These are phyloP conservation scores for Papilio machaon DNA, from an alignment of 1,140 invertebrate genomes.

Conservation along the genomic window DNA sequence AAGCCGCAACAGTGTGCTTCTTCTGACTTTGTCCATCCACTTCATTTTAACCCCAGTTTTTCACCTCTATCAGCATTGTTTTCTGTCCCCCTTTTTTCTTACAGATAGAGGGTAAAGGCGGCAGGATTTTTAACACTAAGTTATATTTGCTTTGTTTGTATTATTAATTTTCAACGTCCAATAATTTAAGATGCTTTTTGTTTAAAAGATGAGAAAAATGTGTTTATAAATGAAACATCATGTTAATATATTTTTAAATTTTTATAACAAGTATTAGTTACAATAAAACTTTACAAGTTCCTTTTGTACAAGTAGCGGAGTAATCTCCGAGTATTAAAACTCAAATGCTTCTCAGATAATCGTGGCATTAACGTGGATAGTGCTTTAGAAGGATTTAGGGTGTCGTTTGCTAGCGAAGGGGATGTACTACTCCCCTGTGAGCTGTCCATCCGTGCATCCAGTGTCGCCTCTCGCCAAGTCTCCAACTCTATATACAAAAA, in stretches of 20 bases:
- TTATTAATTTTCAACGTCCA: no score
- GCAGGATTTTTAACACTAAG: no score
- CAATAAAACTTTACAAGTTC: conserved; percentile 81
- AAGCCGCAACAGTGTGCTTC: no score
- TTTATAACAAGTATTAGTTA: conserved; percentile 81
- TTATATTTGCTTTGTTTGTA: no score
- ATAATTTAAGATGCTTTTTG: no score
- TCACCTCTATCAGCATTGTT: no score
- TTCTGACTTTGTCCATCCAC: no score
- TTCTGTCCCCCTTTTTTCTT: no score
- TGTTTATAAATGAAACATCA: conserved; percentile 47
- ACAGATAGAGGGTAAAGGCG: no score
- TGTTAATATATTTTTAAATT: conserved; percentile 66
- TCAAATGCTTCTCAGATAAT: conserved; percentile 70
- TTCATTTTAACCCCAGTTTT: no score
- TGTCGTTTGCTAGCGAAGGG: conserved; percentile 63
- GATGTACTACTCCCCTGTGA: conserved; percentile 44
- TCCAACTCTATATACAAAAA: conserved; percentile 47
- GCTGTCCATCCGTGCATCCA: conserved; percentile 71
- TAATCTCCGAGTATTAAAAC: conserved; percentile 69
- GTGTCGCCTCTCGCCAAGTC: conserved; percentile 59
- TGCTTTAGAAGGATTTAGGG: conserved; percentile 70
- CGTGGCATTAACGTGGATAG: conserved; percentile 72
- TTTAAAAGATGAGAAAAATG: no score
- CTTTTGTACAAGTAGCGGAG: conserved; percentile 77